These are phyloP conservation scores for Schizopygopsis pylzovi DNA, from an alignment of 2,797 vertebrate species.

Conservation along the genomic window DNA sequence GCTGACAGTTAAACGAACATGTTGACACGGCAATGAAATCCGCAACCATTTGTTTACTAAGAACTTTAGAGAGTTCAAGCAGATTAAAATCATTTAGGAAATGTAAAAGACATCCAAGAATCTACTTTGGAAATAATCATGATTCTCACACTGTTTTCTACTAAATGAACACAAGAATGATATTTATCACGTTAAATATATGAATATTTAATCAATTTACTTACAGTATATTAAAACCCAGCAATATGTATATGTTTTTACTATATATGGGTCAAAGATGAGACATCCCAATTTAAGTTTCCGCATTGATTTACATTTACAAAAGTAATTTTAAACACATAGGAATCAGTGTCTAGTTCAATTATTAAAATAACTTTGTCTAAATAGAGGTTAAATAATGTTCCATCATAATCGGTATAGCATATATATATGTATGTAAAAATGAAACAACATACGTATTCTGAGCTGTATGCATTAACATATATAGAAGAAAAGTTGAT, in stretches of 20 bases:
- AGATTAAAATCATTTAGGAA: neutral
- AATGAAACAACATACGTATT: neutral
- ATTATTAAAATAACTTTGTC: neutral
- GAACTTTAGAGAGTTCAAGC: slow-evolving; percentile 3
- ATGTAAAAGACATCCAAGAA: neutral
- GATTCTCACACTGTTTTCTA: neutral
- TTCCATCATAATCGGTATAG: neutral
- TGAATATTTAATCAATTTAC: neutral
- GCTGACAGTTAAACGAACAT: slow-evolving; percentile 30
- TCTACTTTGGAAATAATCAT: neutral
- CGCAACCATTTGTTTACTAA: slow-evolving; percentile 18
- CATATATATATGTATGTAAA: neutral
- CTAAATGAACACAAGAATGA: neutral
- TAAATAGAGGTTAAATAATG: neutral
- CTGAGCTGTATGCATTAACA: neutral
- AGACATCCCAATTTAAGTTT: neutral
- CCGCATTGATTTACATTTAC: neutral
- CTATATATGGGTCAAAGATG: neutral
- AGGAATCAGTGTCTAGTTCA: neutral
- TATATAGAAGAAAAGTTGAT: neutral
- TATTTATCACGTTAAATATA: neutral
- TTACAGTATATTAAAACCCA: neutral
- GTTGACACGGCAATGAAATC: slow-evolving; percentile 16
- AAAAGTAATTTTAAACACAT: neutral
- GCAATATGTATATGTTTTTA: neutral